Evolutionary conservation across 1,140 invertebrate species (phyloP).

Genomic region (Phortica variegata): DNA sequence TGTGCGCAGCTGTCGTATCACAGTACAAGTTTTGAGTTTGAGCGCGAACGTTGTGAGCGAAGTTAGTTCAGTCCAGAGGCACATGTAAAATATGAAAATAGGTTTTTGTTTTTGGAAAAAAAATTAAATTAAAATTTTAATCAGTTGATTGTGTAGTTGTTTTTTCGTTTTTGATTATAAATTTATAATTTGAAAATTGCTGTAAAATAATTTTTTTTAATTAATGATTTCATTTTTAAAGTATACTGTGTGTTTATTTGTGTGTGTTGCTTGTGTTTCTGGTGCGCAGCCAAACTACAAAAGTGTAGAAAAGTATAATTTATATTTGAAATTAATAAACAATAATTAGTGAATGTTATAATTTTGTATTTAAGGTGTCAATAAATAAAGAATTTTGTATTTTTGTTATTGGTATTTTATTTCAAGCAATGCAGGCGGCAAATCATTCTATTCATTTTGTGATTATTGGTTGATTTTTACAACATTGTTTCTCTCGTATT

Average conservation of each 20-base stretch:
- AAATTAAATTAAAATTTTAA: no score
- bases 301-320: constrained; percentile 1
- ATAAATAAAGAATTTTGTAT: no score
- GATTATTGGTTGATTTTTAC: no score
- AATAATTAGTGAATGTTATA: no score
- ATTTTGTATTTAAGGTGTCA: no score
- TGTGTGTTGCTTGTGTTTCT: constrained; percentile 21
- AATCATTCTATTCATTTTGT: no score
- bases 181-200: neutral
- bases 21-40: constrained; percentile 3
- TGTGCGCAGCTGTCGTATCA: constrained; percentile 35
- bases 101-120: no score
- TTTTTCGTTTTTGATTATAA: neutral
- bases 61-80: neutral
- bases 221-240: neutral
- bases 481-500: no score
- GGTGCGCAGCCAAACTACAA: constrained; percentile 32
- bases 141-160: neutral
- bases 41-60: constrained; percentile 4
- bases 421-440: no score
- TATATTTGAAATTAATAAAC: no score
- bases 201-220: neutral
- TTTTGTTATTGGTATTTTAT: no score
- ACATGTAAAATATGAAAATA: constrained; percentile 39
- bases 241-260: constrained; percentile 1